Evolutionary conservation across 2,113 vertebrate species (phyloP), one percentile per base, ranked within the genome.

Genomic region (Lamprotornis superbus): DNA sequence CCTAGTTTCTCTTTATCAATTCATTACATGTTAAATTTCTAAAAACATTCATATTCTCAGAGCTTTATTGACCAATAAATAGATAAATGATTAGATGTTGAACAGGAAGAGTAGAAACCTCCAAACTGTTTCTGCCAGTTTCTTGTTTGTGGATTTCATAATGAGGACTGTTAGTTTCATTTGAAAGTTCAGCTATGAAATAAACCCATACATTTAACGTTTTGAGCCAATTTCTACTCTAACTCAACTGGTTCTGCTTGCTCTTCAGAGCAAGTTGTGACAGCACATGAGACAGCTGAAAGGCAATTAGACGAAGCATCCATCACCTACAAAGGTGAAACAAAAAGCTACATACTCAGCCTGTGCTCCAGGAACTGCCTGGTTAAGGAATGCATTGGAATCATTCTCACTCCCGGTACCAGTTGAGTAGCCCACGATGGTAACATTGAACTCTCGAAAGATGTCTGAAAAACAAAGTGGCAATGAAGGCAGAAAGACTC

Each of bases 291-390:
- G 88, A 83, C 59, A 88, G 85, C 4, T 92, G 75, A 91, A 89
- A 94, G 61, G 49, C 46, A 94, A 71, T 78, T 81, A 86, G 57
- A 69, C 50, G 73, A 91, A 92, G 75, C 64, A 94, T 46, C 57
- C 73, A 65, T 57, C 83, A 77, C 57, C 63, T 90, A 75, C 12
- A 69, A 64, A 65, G 7, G 53, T 55, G 76, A 77, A 90, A 7
- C 53, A 87, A 61, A 82, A 87, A 50, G 71, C 27, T 81, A 64
- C 96, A 0, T 98, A 98, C 98, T 95, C 93, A 93, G 98, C 97
- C 91, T 97, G 96, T 12, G 99, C 98, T 97, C 98, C 98, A 6
- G 99, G 83, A 70, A 99, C 98, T 60, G 99, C 99, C 96, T 98
- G 99, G 95, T 99, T 99, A 82, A 99, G 97, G 96, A 98, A 99